Percentiles rank a stretch among this genome's conserved stretches.
Conservation (phyloP, 1,140 invertebrate species). For the Tribolium castaneum region DNA sequence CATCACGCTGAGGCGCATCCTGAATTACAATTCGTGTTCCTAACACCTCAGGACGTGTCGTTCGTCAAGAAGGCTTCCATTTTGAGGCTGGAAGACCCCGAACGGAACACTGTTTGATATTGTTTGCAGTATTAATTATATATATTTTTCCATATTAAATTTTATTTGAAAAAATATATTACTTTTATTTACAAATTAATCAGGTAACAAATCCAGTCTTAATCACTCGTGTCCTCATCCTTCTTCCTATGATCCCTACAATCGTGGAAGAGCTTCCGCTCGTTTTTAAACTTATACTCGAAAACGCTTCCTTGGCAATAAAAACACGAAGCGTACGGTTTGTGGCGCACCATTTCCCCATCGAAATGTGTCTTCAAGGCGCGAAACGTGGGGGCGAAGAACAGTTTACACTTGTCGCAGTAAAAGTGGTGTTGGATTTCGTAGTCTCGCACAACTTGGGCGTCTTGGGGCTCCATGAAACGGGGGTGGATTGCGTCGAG, state of each 20-base stretch:
- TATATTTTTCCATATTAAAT: background rate
- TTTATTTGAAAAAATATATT: background rate
- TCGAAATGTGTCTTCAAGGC: slow-evolving; percentile 56
- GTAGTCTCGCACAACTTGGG: slow-evolving; percentile 48
- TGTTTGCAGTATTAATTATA: background rate
- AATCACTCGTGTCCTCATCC: background rate
- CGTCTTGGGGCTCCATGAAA: slow-evolving; percentile 51
- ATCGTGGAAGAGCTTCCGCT: slow-evolving; percentile 53
- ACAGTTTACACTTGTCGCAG: slow-evolving; percentile 53
- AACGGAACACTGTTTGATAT: background rate
- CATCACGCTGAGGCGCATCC: slow-evolving; percentile 71
- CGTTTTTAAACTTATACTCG: slow-evolving; percentile 51
- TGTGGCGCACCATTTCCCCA: slow-evolving; percentile 49
- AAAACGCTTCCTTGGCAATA: slow-evolving; percentile 55
- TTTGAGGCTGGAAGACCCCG: slow-evolving; percentile 60
- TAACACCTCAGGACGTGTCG: slow-evolving; percentile 80
- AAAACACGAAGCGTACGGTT: slow-evolving; percentile 53
- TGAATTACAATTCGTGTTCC: slow-evolving; percentile 78
- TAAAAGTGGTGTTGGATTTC: slow-evolving; percentile 52
- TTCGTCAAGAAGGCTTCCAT: slow-evolving; percentile 70
- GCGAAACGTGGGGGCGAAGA: slow-evolving; percentile 52
- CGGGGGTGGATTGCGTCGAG: slow-evolving; percentile 57
- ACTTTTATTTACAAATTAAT: background rate
- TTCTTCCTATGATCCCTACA: slow-evolving; percentile 40
- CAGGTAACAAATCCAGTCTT: background rate